phyloP scores from a whole-genome alignment of 2,113 vertebrate species.

The Cichladusa arquata region DNA sequence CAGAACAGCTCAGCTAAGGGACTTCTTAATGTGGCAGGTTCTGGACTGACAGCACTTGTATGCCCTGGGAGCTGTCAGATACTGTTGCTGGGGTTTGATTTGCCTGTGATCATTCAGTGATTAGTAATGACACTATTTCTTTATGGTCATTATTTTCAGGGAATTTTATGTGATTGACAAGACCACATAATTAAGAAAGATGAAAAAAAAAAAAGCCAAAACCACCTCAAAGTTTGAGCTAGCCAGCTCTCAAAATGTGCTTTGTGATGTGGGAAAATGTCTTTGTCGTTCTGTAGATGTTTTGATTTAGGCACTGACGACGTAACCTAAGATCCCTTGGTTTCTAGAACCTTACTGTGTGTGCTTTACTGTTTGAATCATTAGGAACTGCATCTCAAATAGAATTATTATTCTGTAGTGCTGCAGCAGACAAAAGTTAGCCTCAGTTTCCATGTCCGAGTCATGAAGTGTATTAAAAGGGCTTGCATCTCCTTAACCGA shows the following conservation, averaged over 20 bases:
- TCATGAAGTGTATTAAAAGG: neutral
- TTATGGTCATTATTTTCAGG: constrained; percentile 18
- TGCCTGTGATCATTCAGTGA: neutral
- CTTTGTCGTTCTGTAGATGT: neutral
- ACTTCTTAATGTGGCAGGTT: neutral
- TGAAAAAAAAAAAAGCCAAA: neutral
- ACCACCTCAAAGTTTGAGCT: neutral
- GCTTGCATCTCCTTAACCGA: neutral
- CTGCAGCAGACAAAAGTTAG: neutral
- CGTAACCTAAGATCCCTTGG: neutral
- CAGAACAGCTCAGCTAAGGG: neutral
- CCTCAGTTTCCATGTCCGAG: neutral
- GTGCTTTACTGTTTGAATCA: rapidly evolving
- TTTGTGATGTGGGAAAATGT: neutral
- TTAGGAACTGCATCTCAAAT: neutral
- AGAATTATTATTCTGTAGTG: neutral
- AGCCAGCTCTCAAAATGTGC: neutral
- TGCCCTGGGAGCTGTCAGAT: neutral
- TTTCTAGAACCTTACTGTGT: neutral
- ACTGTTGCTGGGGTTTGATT: neutral
- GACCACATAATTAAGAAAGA: neutral
- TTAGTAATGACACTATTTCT: neutral
- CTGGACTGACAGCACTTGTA: neutral
- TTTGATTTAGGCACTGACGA: neutral
- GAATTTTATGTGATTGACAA: constrained; percentile 4